Evolutionary conservation across 2,888 invertebrate genomes (phyloP), one percentile per base, ranked within the genome.

Genomic region (Dynastes grantii): DNA sequence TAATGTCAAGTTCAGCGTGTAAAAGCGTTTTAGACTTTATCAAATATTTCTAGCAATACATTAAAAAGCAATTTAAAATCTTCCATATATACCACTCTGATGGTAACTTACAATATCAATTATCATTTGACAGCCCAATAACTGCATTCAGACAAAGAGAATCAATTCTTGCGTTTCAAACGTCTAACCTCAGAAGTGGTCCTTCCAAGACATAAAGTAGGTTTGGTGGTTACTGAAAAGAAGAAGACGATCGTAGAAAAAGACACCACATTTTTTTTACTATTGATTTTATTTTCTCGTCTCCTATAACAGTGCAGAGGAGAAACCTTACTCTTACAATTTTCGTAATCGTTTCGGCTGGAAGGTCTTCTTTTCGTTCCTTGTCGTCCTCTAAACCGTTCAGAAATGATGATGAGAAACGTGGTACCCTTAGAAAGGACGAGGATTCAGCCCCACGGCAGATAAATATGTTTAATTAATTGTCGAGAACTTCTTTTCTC

Each of bases 401-500:
- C n/a, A 13, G 64, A 45, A 29, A 64, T 37, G 29, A 64, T 32
- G 13, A 64, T 64, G 64, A 64, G 64, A 32, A 37, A 64, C 37
- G 45, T 11, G 64, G 64, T n/a, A 9, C 32, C 9, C 9, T 29
- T n/a, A 32, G 64, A 64, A 64, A 32, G 32, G 64, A 37, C n/a
- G 64, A 37, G 29, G 64, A 32, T 45, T 45, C 45, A 45, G 45
- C 9, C 22, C 9, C 4, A 67, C 45, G 45, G 9, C 11, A 22
- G 11, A 55, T 55, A 58, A 73, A 40, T 73, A 73, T 73, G 58
- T 73, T 73, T 73, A 73, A 73, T 73, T 73, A 73, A 73, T 73
- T 73, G 58, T 58, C 40, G 73, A 37, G 58, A 58, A 73, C 58
- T 58, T 73, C 58, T 37, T 71, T 71, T 37, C 55, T 8, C 55